These are phyloP conservation scores for Yponomeuta plumbellus DNA, from an alignment of 2,888 invertebrate genomes.

Conservation along the genomic window DNA sequence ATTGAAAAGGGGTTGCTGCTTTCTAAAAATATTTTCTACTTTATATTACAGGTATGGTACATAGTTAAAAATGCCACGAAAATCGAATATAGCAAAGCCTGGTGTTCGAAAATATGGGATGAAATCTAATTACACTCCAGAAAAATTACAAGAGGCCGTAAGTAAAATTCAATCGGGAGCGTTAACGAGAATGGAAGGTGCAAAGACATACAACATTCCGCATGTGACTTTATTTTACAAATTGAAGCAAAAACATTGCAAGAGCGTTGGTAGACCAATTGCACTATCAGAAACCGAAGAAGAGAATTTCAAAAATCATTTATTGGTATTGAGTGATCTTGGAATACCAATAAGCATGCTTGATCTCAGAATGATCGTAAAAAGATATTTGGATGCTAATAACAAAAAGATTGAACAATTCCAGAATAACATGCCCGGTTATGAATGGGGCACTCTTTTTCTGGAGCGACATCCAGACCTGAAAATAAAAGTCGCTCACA, in stretches of 20 bases:
- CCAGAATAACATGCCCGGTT: conserved; percentile 14
- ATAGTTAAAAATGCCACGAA: conserved; percentile 18
- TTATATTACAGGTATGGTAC: conserved; percentile 6
- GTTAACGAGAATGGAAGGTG: conserved; percentile 16
- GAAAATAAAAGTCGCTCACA: conserved; percentile 13
- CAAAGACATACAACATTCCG: conserved; percentile 15
- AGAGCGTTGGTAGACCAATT: conserved; percentile 15
- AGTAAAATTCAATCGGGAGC: conserved; percentile 22
- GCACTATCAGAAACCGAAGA: conserved; percentile 13
- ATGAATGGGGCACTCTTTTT: conserved; percentile 17
- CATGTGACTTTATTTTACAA: conserved; percentile 14
- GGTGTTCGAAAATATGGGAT: conserved; percentile 22
- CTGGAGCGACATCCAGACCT: conserved; percentile 17
- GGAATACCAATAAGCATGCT: conserved; percentile 17
- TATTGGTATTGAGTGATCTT: conserved; percentile 15
- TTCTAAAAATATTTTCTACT: conserved; percentile 14
- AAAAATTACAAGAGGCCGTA: conserved; percentile 22
- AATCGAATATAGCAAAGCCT: too few species aligned
- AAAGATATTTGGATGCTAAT: conserved; percentile 8
- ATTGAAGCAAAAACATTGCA: conserved; percentile 16
- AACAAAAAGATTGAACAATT: conserved; percentile 9
- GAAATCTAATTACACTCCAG: conserved; percentile 22
- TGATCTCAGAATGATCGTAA: conserved; percentile 8
- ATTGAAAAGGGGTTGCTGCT: conserved; percentile 11
- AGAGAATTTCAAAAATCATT: conserved; percentile 14